Conservation (phyloP, 2,888 invertebrate species). For the Fragum fragum region DNA sequence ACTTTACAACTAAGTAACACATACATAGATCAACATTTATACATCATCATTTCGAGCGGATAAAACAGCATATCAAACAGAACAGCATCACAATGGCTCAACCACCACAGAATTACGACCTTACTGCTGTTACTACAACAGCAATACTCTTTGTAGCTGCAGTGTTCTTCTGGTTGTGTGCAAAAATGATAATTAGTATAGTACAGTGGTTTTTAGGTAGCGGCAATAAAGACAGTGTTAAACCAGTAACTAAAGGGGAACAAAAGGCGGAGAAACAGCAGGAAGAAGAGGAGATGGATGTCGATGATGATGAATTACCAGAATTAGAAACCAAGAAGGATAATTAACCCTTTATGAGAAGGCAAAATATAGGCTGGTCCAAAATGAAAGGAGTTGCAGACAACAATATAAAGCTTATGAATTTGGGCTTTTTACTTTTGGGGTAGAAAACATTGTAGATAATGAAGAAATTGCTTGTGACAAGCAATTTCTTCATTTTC, state of each 20-base stretch:
- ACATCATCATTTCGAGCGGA: too few species aligned
- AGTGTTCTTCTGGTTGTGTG: conserved; percentile 47
- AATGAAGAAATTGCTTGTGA: background rate
- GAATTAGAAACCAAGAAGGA: conserved; percentile 30
- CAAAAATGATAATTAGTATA: conserved; percentile 38
- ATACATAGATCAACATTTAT: too few species aligned
- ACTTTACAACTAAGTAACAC: too few species aligned
- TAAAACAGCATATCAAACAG: too few species aligned
- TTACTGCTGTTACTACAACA: conserved; percentile 48
- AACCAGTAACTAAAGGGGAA: conserved; percentile 4
- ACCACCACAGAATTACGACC: conserved; percentile 56
- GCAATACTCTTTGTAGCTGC: conserved; percentile 41
- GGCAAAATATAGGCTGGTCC: too few species aligned
- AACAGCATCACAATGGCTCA: conserved; percentile 34
- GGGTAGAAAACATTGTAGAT: background rate
- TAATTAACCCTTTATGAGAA: conserved; percentile 18
- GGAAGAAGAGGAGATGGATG: conserved; percentile 10
- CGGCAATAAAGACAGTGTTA: background rate
- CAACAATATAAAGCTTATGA: too few species aligned
- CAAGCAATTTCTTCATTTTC: conserved; percentile 1
- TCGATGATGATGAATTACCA: conserved; percentile 2
- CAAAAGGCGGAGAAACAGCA: background rate
- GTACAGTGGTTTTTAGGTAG: conserved; percentile 32
- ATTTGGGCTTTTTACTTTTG: too few species aligned
- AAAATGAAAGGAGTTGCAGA: too few species aligned